Conservation (phyloP, 2,888 invertebrate genomes). For the Tuta absoluta region DNA sequence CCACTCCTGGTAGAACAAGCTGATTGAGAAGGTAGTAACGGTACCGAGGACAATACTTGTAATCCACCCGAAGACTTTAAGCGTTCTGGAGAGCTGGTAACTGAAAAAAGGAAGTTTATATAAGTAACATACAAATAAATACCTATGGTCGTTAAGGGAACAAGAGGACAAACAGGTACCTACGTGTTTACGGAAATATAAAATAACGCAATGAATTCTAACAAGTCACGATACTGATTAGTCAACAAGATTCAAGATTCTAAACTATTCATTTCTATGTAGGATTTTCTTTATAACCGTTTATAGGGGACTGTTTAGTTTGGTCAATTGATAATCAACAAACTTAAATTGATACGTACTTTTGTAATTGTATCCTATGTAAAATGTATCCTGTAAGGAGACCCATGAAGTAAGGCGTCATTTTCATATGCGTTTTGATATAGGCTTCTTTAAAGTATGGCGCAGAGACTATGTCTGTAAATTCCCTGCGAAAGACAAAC, state of each 20-base stretch:
- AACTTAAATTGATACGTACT: constrained; percentile 63
- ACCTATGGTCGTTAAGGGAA: no score
- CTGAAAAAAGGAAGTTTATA: constrained; percentile 43
- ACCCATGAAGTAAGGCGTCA: constrained; percentile 86
- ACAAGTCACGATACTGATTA: no score
- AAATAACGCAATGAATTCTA: no score
- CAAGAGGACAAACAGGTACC: no score
- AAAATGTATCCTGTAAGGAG: constrained; percentile 84
- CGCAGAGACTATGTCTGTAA: constrained; percentile 83
- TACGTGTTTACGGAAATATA: no score
- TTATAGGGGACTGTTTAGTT: no score
- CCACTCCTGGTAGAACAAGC: constrained; percentile 83
- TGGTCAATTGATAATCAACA: background rate
- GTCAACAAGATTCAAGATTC: no score
- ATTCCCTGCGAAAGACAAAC: constrained; percentile 82
- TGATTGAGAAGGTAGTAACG: constrained; percentile 82
- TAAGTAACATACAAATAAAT: no score
- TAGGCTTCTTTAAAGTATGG: constrained; percentile 84
- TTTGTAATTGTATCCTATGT: constrained; percentile 83
- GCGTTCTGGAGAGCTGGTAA: constrained; percentile 57
- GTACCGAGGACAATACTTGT: constrained; percentile 70
- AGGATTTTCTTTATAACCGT: no score
- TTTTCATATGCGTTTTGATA: constrained; percentile 88
- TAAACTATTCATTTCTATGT: no score
- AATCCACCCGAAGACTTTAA: constrained; percentile 64